phyloP scores from a whole-genome alignment of 2,888 invertebrate species.

The Agonopterix subpropinquella region DNA sequence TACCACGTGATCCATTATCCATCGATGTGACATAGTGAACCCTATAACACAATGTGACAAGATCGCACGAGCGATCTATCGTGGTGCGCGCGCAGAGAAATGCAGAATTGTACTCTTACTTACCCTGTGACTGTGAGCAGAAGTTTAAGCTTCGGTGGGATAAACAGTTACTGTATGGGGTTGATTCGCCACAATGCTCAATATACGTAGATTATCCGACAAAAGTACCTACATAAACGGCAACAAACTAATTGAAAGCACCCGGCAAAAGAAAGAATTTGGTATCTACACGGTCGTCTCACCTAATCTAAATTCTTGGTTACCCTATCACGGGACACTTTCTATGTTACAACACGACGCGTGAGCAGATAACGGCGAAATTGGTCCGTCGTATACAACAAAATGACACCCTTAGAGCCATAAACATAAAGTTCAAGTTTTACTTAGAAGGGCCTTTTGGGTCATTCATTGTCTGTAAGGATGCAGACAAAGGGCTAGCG shows the following conservation, averaged over 20 bases:
- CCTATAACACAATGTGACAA: slow-evolving; percentile 16
- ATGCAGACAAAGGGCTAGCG: slow-evolving; percentile 39
- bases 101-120: not conserved
- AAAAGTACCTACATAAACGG: too few species aligned
- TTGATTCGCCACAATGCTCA: too few species aligned
- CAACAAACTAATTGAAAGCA: too few species aligned
- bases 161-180: too few species aligned
- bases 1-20: slow-evolving; percentile 34
- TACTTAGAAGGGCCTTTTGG: slow-evolving; percentile 11
- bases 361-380: slow-evolving; percentile 47
- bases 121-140: not conserved
- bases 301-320: slow-evolving; percentile 14
- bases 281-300: too few species aligned
- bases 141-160: not conserved
- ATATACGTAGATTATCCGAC: too few species aligned
- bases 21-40: slow-evolving; percentile 31
- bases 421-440: slow-evolving; percentile 32
- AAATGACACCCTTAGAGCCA: slow-evolving; percentile 27
- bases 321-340: slow-evolving; percentile 55
- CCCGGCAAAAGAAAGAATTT: too few species aligned
- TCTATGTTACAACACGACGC: slow-evolving; percentile 41
- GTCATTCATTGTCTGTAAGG: slow-evolving; percentile 18
- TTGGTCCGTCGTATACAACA: slow-evolving; percentile 32
- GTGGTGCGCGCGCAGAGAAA: not conserved
- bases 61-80: not conserved